These are phyloP conservation scores for Apis mellifera DNA, from an alignment of 1,140 invertebrate genomes.

Conservation along the genomic window Amel_HAv3.1 CM009933.2:6562001-6562500, in stretches of 20 bases:
- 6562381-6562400: neutral
- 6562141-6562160: neutral
- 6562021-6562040: too few species aligned
- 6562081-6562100: neutral
- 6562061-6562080: conserved; percentile 36
- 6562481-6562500: too few species aligned
- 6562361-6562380: neutral
- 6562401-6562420: neutral
- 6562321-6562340: neutral
- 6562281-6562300: neutral
- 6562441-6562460: too few species aligned
- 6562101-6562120: neutral
- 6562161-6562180: neutral
- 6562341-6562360: neutral
- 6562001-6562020: conserved; percentile 13
- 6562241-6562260: neutral
- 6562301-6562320: neutral
- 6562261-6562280: neutral
- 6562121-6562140: neutral
- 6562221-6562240: neutral
- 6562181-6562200: neutral
- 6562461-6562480: too few species aligned
- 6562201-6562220: neutral
- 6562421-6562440: too few species aligned
- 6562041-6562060: conserved; percentile 18